Base-by-base conservation (phyloP, 2,113 vertebrate genomes). In the Etheostoma cragini region DNA sequence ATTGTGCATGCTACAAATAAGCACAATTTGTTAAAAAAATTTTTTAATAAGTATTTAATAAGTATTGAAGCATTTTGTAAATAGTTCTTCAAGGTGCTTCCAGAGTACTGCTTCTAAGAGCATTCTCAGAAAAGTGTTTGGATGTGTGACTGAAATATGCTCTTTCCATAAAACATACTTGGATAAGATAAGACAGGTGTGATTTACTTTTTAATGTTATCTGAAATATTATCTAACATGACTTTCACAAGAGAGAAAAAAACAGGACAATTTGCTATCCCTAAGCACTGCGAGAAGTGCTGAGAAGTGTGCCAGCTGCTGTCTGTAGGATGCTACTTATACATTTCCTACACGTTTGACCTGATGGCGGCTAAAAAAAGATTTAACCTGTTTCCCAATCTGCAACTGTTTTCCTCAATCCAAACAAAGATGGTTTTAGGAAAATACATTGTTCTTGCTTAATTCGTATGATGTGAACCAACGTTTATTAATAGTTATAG, bases 1-100 rank as follows among this genome's bases (percentile, higher is more conserved):
- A 90, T 88, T 95, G 56, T 86, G 67, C 77, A 95, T 84, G 86
- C 95, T 96, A 89, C 45, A 87, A 85, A 81, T 80, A 10, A 91
- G 80, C 67, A 92, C 50, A 93, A 47, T 65, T 53, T 12, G 33
- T 74, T 38, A 89, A 57, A 26, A 15, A 30, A 30, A 3, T 2
- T 26, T 26, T 26, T 26, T 26, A 21, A 35, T 14, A 7, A 38
- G 8, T 45, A 46, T 77, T 3, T 76, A 0, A 52, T 38, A n/a
- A n/a, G n/a, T n/a, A n/a, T n/a, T n/a, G n/a, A n/a, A n/a, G n/a
- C 13, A 50, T 72, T 49, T 61, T 61, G 24, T n/a, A 11, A 61
- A 73, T 35, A 2, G 11, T 61, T 26, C 1, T 12, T 61, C 1
- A n/a, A 17, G 3, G 10, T 42, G 38, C 38, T 42, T 42, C 10